Evolutionary conservation across 2,113 vertebrate species (phyloP).

Genomic region (Anhinga anhinga): DNA sequence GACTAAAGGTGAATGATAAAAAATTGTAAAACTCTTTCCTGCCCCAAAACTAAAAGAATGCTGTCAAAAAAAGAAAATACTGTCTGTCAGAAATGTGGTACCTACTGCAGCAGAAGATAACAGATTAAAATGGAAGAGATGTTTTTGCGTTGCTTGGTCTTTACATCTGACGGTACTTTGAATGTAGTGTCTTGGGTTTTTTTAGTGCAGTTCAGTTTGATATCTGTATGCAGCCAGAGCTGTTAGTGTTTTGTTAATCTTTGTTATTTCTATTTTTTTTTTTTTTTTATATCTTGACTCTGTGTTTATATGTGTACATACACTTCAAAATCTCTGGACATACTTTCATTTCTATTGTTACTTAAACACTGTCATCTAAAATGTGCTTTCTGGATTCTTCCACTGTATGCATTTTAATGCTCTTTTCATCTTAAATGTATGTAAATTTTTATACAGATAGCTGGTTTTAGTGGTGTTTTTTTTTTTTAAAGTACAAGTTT

Average conservation of each 20-base stretch:
- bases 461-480: not conserved
- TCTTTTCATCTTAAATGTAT: not conserved
- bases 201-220: not conserved
- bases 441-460: not conserved
- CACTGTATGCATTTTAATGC: not conserved
- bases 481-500: not conserved
- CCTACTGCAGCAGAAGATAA: not conserved
- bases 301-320: not conserved
- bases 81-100: not conserved
- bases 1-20: not conserved
- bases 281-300: not conserved
- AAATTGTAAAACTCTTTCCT: not conserved
- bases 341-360: not conserved
- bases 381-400: not conserved
- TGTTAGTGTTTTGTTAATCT: not conserved
- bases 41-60: not conserved
- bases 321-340: not conserved
- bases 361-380: not conserved
- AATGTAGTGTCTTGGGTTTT: not conserved
- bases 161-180: not conserved
- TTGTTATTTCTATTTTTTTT: not conserved
- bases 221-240: not conserved
- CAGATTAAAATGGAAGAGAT: not conserved
- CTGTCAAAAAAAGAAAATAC: not conserved
- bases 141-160: not conserved